These are phyloP conservation scores for Unio pictorum DNA, from an alignment of 2,888 invertebrate genomes.

Conservation along the genomic window DNA sequence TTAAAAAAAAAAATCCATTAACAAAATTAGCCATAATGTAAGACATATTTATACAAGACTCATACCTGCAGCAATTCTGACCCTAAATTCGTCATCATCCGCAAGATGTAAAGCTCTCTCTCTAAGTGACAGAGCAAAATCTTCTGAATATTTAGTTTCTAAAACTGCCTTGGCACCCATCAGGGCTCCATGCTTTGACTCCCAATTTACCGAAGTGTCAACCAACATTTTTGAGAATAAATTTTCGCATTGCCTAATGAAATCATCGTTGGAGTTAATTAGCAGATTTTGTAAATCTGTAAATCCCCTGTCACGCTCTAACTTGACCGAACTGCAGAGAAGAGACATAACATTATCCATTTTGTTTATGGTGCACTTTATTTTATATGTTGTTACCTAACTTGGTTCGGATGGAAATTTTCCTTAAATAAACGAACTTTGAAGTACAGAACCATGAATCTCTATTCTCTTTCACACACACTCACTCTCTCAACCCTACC, in stretches of 20 bases:
- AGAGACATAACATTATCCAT: slow-evolving; percentile 52
- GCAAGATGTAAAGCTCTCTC: slow-evolving; percentile 61
- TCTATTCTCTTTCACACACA: no score
- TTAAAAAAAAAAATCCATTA: no score
- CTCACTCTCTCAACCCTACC: no score
- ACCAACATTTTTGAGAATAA: slow-evolving; percentile 46
- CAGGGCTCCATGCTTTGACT: slow-evolving; percentile 71
- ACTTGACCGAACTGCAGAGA: slow-evolving; percentile 64
- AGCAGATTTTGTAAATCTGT: slow-evolving; percentile 46
- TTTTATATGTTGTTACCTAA: no score
- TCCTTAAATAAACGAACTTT: no score
- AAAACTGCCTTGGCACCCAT: slow-evolving; percentile 70
- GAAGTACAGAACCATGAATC: no score
- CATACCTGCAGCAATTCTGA: slow-evolving; percentile 72
- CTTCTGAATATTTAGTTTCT: slow-evolving; percentile 44
- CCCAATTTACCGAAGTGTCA: slow-evolving; percentile 67
- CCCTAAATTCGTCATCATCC: slow-evolving; percentile 72
- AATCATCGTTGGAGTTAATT: slow-evolving; percentile 26
- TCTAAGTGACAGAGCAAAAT: slow-evolving; percentile 59
- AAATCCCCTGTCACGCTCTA: slow-evolving; percentile 68
- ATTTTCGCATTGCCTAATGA: slow-evolving; percentile 47
- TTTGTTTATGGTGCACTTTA: slow-evolving; percentile 11
- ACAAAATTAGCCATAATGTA: no score
- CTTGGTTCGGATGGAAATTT: no score
- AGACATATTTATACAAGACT: background rate